Base-by-base conservation (phyloP, 2,888 invertebrate genomes). In the Drosophila testacea region DNA sequence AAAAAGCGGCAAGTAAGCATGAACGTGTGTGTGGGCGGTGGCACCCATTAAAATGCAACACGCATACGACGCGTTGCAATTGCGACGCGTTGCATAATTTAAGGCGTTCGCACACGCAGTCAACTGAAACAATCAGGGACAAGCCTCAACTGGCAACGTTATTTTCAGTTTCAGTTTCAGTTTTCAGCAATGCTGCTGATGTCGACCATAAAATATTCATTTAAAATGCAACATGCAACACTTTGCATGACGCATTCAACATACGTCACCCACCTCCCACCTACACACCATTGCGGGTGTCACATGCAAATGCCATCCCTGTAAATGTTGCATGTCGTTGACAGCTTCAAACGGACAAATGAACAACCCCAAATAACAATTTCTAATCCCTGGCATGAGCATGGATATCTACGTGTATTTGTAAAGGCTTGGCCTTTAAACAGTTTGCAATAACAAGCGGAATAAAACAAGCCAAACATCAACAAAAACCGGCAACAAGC, bases 171-270 rank as follows among this genome's bases (percentile, higher is more conserved):
- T 6, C 38, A 57, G 60, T 50, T 50, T 6, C 47, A 46, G 57
- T 47, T 57, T 28, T 41, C 38, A 44, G 46, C 50, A 75, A 46
- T 61, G 68, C 61, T 61, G 77, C 68, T 67, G 82, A 70, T 75
- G 65, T 68, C 67, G 79, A 50, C 73, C 79, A 83, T 81, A 89
- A 89, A 87, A 83, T 84, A 83, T 83, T 89, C 73, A 83, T 89
- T 83, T 83, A 72, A 87, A 86, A 83, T 83, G 82, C 89, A 84
- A 69, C 83, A 83, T 89, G 83, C 83, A 87, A 89, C 89, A 87
- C 84, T 89, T 75, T 78, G 71, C 72, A 83, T 86, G 80, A 77
- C 87, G 78, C 86, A 83, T 73, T 51, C 72, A 47, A 56, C 64
- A 51, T 48, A 34, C 44, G 10, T 56, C 11, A 27, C 7, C 39